Evolutionary conservation across 2,888 invertebrate species (phyloP).

Genomic region (Epistrophe grossulariae): DNA sequence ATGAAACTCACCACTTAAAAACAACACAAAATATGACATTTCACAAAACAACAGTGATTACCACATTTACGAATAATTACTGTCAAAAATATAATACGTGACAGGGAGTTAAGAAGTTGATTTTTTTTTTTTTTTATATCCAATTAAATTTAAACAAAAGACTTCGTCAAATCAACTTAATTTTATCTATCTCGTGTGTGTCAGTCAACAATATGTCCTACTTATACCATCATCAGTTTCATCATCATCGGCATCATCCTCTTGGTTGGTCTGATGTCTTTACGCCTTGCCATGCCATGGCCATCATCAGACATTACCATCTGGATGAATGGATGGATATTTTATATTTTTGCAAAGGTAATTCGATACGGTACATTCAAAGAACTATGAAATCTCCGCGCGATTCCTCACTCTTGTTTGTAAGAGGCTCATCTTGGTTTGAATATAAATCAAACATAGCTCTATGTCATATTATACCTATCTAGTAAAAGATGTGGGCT

Average conservation of each 20-base stretch:
- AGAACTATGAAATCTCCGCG: slow-evolving; percentile 46
- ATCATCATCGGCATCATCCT: slow-evolving; percentile 50
- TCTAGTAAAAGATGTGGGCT: slow-evolving; percentile 29
- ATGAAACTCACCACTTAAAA: slow-evolving; percentile 19
- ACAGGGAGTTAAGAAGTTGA: slow-evolving; percentile 21
- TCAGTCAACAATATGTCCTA: slow-evolving; percentile 66
- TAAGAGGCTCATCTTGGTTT: slow-evolving; percentile 38
- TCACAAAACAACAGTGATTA: slow-evolving; percentile 9
- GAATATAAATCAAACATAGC: slow-evolving; percentile 66
- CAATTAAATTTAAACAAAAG: slow-evolving; percentile 22
- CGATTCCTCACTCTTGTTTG: slow-evolving; percentile 24
- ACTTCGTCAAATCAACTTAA: slow-evolving; percentile 13
- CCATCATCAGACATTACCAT: slow-evolving; percentile 14
- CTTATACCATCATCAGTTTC: slow-evolving; percentile 62
- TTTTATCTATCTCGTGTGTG: slow-evolving; percentile 52
- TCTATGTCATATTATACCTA: slow-evolving; percentile 2
- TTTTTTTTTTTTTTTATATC: background rate
- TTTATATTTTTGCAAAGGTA: slow-evolving; percentile 37
- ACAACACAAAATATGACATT: slow-evolving; percentile 19
- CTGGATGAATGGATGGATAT: slow-evolving; percentile 6
- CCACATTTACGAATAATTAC: slow-evolving; percentile 24
- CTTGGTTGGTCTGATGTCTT: slow-evolving; percentile 24
- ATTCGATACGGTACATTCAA: slow-evolving; percentile 59
- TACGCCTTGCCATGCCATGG: slow-evolving; percentile 18
- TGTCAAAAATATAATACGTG: slow-evolving; percentile 25